A percentile compares a stretch with the other conserved stretches of the same genome.
Conservation (phyloP, 2,797 vertebrate species). For the Hyperoplus immaculatus region DNA sequence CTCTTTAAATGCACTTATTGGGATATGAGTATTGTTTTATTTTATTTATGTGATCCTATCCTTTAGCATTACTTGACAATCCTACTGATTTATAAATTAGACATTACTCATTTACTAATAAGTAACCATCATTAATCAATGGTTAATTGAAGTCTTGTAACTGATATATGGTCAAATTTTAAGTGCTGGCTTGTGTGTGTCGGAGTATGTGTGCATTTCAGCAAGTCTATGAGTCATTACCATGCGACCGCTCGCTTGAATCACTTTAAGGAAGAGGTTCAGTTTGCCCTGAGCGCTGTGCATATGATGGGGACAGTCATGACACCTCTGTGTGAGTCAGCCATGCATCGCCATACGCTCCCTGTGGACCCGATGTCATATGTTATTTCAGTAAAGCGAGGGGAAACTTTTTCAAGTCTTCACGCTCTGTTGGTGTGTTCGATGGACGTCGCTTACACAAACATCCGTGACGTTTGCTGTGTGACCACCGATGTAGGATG, state of each 20-base stretch:
- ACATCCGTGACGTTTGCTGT: no score
- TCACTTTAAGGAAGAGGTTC: conserved; percentile 45
- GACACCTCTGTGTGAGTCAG: conserved; percentile 40
- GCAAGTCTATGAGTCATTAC: conserved; percentile 50
- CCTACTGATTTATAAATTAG: neutral
- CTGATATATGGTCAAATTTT: neutral
- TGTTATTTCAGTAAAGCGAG: no score
- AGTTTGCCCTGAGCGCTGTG: conserved; percentile 15
- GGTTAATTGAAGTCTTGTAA: neutral
- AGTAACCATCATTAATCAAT: neutral
- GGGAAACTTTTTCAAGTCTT: neutral
- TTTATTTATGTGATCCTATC: no score
- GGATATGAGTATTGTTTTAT: no score
- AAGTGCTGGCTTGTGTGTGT: neutral
- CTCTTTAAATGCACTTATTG: no score
- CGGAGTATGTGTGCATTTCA: conserved; percentile 20
- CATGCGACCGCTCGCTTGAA: conserved; percentile 15
- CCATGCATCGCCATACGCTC: neutral
- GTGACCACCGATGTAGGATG: neutral
- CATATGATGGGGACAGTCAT: conserved; percentile 32
- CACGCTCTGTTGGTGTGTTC: neutral
- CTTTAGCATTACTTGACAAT: no score
- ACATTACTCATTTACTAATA: neutral
- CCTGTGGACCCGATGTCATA: conserved; percentile 6
- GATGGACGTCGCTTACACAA: neutral